These are phyloP conservation scores for Dicrurus megarhynchus DNA, from an alignment of 2,113 vertebrate species.

Conservation along the genomic window DNA sequence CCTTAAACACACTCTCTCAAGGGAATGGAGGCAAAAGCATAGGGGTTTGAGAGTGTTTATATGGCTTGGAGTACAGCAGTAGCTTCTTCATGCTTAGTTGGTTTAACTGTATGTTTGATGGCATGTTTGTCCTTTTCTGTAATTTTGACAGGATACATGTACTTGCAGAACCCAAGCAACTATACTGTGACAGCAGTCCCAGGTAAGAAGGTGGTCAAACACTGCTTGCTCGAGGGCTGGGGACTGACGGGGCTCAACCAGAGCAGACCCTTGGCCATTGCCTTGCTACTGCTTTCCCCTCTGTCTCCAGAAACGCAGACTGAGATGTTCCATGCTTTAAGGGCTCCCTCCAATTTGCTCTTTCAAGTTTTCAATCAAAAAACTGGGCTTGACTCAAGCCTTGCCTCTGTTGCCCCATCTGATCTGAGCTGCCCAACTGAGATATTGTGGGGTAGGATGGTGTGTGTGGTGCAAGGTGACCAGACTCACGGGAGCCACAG, in stretches of 20 bases:
- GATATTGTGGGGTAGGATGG: neutral
- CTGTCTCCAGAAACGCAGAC: neutral
- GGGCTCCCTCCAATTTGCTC: neutral
- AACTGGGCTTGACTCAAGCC: fast-evolving
- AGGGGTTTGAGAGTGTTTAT: neutral
- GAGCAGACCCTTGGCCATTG: neutral
- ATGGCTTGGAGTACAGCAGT: neutral
- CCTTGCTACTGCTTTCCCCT: neutral
- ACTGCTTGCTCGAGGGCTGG: neutral
- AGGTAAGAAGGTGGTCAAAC: neutral
- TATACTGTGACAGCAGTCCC: neutral
- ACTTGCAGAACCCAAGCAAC: conserved; percentile 36
- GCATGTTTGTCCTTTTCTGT: neutral
- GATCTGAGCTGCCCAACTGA: neutral
- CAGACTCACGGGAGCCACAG: fast-evolving
- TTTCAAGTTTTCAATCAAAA: neutral
- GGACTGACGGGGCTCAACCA: neutral
- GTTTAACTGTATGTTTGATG: neutral
- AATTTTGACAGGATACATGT: neutral
- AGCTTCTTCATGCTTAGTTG: neutral
- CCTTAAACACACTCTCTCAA: neutral
- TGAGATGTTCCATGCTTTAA: neutral
- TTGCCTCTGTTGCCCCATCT: neutral
- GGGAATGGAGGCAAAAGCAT: neutral
- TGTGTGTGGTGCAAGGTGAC: neutral